Conservation (phyloP, 1,140 invertebrate genomes). For the Thereuonema tuberculata region DNA sequence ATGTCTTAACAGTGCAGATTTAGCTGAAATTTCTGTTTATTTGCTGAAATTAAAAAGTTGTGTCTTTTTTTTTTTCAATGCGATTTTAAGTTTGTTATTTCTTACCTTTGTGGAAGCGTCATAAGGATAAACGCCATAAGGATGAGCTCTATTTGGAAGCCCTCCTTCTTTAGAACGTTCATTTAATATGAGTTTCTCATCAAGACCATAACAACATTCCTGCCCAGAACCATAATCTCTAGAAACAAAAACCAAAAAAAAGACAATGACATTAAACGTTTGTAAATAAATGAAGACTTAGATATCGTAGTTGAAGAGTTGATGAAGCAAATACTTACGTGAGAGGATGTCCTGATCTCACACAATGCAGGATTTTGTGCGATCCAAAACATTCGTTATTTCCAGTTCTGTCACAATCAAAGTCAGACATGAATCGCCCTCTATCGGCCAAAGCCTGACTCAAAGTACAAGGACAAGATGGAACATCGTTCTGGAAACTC, state of each 20-base stretch:
- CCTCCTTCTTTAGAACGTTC: constrained; percentile 93
- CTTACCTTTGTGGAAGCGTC: background rate
- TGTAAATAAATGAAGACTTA: no score
- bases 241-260: constrained; percentile 6
- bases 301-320: no score
- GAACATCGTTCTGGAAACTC: constrained; percentile 67
- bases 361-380: constrained; percentile 76
- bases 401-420: constrained; percentile 77
- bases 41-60: background rate
- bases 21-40: no score
- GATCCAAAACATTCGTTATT: constrained; percentile 83
- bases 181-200: constrained; percentile 76
- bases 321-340: no score
- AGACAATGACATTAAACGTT: no score
- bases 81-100: background rate
- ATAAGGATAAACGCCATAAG: constrained; percentile 9
- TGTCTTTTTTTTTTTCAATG: background rate
- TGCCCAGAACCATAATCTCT: constrained; percentile 82
- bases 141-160: constrained; percentile 64
- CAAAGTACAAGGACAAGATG: constrained; percentile 79
- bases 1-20: no score
- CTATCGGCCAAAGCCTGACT: constrained; percentile 81
- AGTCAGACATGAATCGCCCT: constrained; percentile 80
- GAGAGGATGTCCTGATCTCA: constrained; percentile 55
- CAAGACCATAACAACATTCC: constrained; percentile 91